A percentile compares a stretch with the other conserved stretches of the same genome.
phyloP scores from a whole-genome alignment of 1,140 invertebrate genomes.

The Orius laevigatus region DNA sequence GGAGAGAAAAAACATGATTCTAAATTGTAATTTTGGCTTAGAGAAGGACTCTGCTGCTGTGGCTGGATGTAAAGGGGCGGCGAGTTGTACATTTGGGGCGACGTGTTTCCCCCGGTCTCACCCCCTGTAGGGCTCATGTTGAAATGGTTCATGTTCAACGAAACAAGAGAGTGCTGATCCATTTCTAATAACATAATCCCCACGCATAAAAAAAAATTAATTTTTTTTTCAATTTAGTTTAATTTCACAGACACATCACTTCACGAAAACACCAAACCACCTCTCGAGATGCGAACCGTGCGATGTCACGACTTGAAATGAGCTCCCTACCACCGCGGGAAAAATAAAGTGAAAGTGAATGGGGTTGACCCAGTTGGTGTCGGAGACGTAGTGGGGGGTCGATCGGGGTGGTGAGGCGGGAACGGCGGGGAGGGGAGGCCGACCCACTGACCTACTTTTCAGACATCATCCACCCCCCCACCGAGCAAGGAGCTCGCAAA shows the following conservation, averaged over 20 bases:
- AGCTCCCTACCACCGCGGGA: slow-evolving; percentile 5
- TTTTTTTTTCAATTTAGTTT: background rate
- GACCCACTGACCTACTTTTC: slow-evolving; percentile 18
- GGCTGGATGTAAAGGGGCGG: slow-evolving; percentile 29
- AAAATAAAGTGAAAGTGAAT: slow-evolving; percentile 18
- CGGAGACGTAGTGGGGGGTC: background rate
- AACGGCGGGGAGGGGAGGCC: slow-evolving; percentile 6
- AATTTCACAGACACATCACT: slow-evolving; percentile 11
- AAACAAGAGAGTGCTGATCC: slow-evolving; percentile 67
- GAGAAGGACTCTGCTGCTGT: slow-evolving; percentile 19
- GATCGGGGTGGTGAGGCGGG: background rate
- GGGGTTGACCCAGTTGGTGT: slow-evolving; percentile 14
- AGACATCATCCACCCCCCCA: too few species aligned
- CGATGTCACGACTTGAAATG: slow-evolving; percentile 15
- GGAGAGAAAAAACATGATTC: slow-evolving; percentile 52
- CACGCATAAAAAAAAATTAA: slow-evolving; percentile 4
- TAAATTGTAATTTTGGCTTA: slow-evolving; percentile 34
- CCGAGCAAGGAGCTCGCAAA: too few species aligned
- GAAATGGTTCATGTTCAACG: slow-evolving; percentile 65
- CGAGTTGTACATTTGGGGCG: slow-evolving; percentile 31
- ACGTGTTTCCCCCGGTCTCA: slow-evolving; percentile 19
- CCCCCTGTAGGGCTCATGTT: slow-evolving; percentile 41
- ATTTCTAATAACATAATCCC: slow-evolving; percentile 55
- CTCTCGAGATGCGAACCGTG: slow-evolving; percentile 11
- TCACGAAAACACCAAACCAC: background rate